Conservation (phyloP, 1,140 invertebrate species). For the Aphis gossypii region DNA sequence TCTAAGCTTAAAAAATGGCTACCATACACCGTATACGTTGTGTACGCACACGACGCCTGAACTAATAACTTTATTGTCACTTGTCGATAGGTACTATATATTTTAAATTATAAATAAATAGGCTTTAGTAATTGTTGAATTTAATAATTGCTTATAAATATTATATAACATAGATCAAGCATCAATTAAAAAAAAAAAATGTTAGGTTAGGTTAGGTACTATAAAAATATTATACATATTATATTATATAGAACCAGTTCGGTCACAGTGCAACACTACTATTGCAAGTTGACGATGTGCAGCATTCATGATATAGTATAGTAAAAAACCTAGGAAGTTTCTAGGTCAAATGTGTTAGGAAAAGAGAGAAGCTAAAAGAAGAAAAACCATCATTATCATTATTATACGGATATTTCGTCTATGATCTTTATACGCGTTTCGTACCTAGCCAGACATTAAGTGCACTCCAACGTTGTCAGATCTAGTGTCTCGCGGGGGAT, state of each 20-base stretch:
- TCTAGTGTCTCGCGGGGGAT: conserved; percentile 38
- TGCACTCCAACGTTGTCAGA: conserved; percentile 7
- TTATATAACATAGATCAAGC: neutral
- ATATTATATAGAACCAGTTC: conserved; percentile 17
- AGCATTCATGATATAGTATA: neutral
- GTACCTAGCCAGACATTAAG: conserved; percentile 36
- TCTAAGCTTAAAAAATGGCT: too few species aligned
- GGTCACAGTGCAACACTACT: neutral
- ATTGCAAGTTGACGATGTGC: neutral
- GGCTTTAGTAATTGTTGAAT: neutral
- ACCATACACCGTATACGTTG: too few species aligned
- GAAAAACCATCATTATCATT: conserved; percentile 11
- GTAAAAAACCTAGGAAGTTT: conserved; percentile 6
- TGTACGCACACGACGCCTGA: too few species aligned
- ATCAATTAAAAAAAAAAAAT: neutral
- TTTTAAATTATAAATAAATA: neutral
- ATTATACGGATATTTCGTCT: neutral
- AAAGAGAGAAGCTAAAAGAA: conserved; percentile 17
- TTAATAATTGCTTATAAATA: neutral
- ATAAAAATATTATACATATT: neutral
- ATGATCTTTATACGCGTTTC: neutral
- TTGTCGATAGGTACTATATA: neutral
- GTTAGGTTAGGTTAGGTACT: neutral
- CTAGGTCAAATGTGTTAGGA: neutral
- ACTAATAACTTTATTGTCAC: neutral